Conservation (phyloP, 2,888 invertebrate species). For the Napeogenes inachia region DNA sequence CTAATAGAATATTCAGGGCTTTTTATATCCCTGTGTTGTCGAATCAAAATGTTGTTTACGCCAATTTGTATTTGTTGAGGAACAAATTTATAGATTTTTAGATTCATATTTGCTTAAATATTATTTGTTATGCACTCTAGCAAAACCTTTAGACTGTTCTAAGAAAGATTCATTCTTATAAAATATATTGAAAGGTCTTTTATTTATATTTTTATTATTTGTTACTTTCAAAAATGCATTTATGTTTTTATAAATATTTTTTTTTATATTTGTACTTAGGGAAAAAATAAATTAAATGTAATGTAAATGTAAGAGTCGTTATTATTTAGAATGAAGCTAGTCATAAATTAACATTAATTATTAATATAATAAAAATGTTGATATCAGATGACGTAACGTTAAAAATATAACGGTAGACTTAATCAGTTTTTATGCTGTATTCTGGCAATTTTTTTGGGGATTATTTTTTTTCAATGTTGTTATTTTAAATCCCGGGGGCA, state of each 20-base stretch:
- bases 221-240: constrained; percentile 1
- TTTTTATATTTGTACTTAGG: too few species aligned
- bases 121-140: background rate
- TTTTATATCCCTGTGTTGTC: constrained; percentile 91
- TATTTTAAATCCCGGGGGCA: too few species aligned
- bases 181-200: too few species aligned
- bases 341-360: background rate
- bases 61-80: constrained; percentile 84
- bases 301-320: too few species aligned
- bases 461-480: too few species aligned
- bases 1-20: constrained; percentile 86
- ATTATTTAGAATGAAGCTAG: constrained; percentile 5
- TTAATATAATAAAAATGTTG: background rate
- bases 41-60: constrained; percentile 81
- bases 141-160: too few species aligned
- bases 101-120: constrained; percentile 1
- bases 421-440: too few species aligned
- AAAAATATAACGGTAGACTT: too few species aligned
- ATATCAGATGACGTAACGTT: too few species aligned
- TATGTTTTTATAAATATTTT: background rate
- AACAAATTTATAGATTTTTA: constrained; percentile 50
- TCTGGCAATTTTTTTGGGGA: too few species aligned
- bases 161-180: too few species aligned
- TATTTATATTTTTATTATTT: background rate
- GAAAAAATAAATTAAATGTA: too few species aligned